A percentile compares a stretch with the other conserved stretches of the same genome.
These are phyloP conservation scores for Ondatra zibethicus DNA, from an alignment of 2,113 vertebrate genomes.

Conservation along the genomic window DNA sequence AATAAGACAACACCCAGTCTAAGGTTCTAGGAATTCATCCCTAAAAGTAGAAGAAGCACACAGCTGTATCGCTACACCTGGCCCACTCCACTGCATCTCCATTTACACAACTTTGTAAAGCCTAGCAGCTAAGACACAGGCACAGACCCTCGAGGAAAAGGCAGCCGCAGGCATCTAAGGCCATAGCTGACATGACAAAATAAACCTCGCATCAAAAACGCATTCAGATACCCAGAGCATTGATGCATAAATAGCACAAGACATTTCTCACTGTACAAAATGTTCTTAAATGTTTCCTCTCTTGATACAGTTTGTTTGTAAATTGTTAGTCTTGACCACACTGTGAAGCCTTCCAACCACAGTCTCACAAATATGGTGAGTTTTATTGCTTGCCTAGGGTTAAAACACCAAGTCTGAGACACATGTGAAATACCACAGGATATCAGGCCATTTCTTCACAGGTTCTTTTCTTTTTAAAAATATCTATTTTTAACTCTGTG, in stretches of 20 bases:
- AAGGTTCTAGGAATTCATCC: background rate
- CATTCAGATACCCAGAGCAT: background rate
- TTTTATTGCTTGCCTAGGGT: background rate
- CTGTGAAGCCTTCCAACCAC: background rate
- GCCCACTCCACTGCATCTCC: background rate
- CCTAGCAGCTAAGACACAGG: no score
- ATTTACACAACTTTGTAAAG: background rate
- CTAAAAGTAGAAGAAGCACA: background rate
- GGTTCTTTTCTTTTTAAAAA: background rate
- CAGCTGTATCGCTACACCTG: no score
- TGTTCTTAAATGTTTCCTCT: constrained; percentile 21
- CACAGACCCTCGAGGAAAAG: background rate
- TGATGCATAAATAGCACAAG: constrained; percentile 28
- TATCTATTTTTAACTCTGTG: background rate
- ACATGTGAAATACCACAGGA: background rate
- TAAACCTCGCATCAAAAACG: background rate
- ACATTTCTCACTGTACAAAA: background rate
- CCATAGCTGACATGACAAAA: background rate
- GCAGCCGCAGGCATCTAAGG: background rate
- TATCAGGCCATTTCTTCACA: background rate
- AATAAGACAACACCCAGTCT: background rate
- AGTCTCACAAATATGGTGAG: background rate
- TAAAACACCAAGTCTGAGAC: background rate
- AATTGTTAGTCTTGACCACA: background rate
- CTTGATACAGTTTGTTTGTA: constrained; percentile 30